These are phyloP conservation scores for Athripsodes cinereus DNA, from an alignment of 2,888 invertebrate species.

Conservation along the genomic window DNA sequence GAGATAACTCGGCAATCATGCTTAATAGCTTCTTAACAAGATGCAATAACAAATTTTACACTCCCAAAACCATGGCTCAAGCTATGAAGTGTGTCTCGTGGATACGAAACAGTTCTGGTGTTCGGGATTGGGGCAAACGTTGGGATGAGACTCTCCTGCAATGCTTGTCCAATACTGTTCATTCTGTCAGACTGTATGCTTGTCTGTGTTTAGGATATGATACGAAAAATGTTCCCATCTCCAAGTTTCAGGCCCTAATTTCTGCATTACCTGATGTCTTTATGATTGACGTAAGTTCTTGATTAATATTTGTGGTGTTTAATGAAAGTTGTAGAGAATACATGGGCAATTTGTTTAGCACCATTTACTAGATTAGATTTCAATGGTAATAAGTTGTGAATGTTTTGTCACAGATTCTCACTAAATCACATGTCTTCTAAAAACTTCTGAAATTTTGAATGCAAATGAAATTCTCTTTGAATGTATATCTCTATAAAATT, in stretches of 20 bases:
- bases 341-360: too few species aligned
- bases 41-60: conserved; percentile 39
- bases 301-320: too few species aligned
- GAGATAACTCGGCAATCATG: conserved; percentile 44
- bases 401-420: too few species aligned
- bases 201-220: conserved; percentile 34
- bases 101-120: conserved; percentile 34
- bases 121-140: conserved; percentile 30
- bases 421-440: too few species aligned
- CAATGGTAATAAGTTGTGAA: too few species aligned
- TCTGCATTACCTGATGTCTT: conserved; percentile 36
- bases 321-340: too few species aligned
- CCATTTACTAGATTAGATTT: too few species aligned
- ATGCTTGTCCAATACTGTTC: conserved; percentile 36
- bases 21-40: conserved; percentile 40
- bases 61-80: conserved; percentile 39
- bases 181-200: conserved; percentile 40
- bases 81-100: conserved; percentile 43
- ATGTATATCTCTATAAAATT: too few species aligned
- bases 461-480: too few species aligned
- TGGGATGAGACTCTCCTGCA: conserved; percentile 35
- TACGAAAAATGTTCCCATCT: conserved; percentile 9
- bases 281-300: conserved; percentile 37
- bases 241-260: conserved; percentile 13
- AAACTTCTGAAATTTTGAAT: too few species aligned